Base-by-base conservation (phyloP, 2,797 vertebrate species). In the Taeniopygia guttata region DNA sequence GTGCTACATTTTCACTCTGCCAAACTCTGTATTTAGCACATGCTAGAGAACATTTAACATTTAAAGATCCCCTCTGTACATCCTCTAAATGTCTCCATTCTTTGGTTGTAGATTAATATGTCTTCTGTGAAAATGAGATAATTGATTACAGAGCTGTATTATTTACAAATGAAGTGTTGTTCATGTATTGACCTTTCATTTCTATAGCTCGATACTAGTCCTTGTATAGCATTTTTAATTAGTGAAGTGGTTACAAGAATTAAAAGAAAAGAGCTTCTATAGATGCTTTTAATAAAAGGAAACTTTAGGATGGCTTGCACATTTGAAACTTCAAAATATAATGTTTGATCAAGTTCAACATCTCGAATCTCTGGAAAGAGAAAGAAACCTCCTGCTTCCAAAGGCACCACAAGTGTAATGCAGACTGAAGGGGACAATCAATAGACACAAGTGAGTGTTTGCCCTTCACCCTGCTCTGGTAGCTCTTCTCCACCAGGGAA, bases 181-280 rank as follows among this genome's bases (percentile, higher is more conserved):
- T 97, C 97, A 70, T 92, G 78, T 89, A 97, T 97, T 97, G 95
- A 97, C 96, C 97, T 97, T 97, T 98, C 94, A 94, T 97, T 97
- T 96, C 95, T 96, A 26, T 91, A 94, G 83, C 77, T 97, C 96
- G n/a, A 90, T 97, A 96, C 84, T 51, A 59, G 93, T 87, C 81
- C 89, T 96, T 91, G 80, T 84, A 77, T 78, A 60, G 88, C 63
- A 45, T 82, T 97, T 96, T 91, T 96, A 97, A 96, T 96, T 95
- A 96, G 69, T 3, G 4, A 89, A 91, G 87, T 49, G 38, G 92
- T 76, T 95, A 40, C 58, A 91, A 92, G 84, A 90, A 73, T 59
- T 69, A 60, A 36, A 66, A 81, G 43, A 81, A 76, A 90, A 89
- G n/a, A 81, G 5, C 48, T 90, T 84, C 42, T 83, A 43, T 81